Evolutionary conservation across 2,113 vertebrate species (phyloP).

Genomic region (Cryptotis parvus): DNA sequence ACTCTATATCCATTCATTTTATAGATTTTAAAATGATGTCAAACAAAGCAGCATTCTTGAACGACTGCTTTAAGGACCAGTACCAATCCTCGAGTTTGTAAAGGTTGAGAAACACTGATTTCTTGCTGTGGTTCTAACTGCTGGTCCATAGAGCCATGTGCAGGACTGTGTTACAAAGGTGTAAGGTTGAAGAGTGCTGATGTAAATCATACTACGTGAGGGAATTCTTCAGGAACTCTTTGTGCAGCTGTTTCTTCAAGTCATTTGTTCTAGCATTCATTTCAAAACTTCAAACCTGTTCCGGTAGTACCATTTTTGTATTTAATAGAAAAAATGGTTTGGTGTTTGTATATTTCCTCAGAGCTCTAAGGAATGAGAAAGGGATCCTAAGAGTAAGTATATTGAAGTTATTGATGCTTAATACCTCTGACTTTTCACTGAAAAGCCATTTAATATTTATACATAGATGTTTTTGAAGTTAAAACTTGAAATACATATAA

Average conservation of each 20-base stretch:
- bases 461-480: neutral
- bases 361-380: neutral
- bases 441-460: neutral
- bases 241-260: neutral
- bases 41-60: no score
- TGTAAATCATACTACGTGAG: no score
- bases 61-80: no score
- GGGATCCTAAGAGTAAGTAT: neutral
- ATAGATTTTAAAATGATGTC: neutral
- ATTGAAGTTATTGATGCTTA: neutral
- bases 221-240: neutral
- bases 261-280: neutral
- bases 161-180: no score
- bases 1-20: neutral
- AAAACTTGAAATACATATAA: conserved; percentile 5
- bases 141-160: no score
- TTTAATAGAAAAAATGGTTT: neutral
- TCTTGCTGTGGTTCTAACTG: no score
- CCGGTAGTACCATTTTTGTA: neutral
- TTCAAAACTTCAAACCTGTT: neutral
- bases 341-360: neutral
- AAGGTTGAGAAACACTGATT: no score
- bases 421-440: neutral
- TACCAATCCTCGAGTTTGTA: no score
- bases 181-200: no score